Conservation (phyloP, 2,888 invertebrate genomes). For the Anthophora plumipes region DNA sequence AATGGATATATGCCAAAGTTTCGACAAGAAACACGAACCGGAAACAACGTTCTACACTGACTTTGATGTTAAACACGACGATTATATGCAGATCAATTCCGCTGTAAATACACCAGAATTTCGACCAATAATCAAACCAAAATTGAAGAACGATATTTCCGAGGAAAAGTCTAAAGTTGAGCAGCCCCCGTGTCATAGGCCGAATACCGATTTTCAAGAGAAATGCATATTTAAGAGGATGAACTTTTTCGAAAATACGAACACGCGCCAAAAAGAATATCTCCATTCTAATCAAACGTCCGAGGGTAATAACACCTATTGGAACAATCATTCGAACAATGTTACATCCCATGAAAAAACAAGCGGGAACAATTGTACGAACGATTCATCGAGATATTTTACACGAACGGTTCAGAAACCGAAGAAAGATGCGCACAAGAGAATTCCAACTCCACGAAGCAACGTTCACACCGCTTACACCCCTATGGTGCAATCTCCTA, state of each 20-base stretch:
- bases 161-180: neutral
- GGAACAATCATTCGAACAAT: constrained; percentile 16
- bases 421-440: constrained; percentile 29
- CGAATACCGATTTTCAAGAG: neutral
- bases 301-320: constrained; percentile 7
- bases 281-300: neutral
- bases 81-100: constrained; percentile 27
- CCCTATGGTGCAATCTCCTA: constrained; percentile 35
- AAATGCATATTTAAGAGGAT: neutral
- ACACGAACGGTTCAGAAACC: constrained; percentile 7
- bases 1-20: constrained; percentile 59
- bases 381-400: constrained; percentile 22
- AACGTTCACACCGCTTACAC: constrained; percentile 62
- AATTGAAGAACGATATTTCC: constrained; percentile 3
- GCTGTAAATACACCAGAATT: constrained; percentile 26
- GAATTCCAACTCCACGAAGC: constrained; percentile 57
- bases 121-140: constrained; percentile 19
- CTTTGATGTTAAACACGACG: constrained; percentile 52
- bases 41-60: constrained; percentile 36
- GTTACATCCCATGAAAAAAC: neutral
- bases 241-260: constrained; percentile 12
- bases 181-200: neutral
- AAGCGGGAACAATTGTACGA: neutral
- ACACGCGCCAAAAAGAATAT: constrained; percentile 14
- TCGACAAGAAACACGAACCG: constrained; percentile 50